These are phyloP conservation scores for Lepidurus packardi DNA, from an alignment of 1,140 invertebrate species.

Conservation along the genomic window DNA sequence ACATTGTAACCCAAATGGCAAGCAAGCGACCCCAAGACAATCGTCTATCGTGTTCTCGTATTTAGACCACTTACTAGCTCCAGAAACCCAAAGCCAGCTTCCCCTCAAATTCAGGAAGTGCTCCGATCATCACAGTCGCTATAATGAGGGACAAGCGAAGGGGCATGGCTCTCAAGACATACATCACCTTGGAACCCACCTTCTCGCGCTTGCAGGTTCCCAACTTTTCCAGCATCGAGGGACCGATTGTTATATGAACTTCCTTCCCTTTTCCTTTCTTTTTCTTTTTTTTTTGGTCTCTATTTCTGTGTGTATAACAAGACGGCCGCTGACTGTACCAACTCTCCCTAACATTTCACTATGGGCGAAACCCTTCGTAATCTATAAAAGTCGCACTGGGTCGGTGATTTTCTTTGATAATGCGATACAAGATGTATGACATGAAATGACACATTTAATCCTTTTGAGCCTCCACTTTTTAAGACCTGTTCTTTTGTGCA, in stretches of 20 bases:
- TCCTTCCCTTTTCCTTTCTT: background rate
- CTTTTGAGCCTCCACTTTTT: conserved; percentile 10
- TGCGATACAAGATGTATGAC: conserved; percentile 15
- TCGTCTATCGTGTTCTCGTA: background rate
- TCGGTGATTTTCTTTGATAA: conserved; percentile 20
- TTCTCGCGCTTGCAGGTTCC: conserved; percentile 6
- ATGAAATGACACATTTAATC: conserved; percentile 10
- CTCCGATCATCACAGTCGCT: conserved; percentile 18
- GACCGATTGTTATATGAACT: conserved; percentile 5
- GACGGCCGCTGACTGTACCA: background rate
- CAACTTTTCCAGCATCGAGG: background rate
- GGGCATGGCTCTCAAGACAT: conserved; percentile 3
- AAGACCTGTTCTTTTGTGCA: background rate
- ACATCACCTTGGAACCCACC: conserved; percentile 15
- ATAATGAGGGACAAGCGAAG: conserved; percentile 16
- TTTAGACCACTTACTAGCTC: background rate
- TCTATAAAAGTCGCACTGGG: background rate
- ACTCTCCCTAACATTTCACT: background rate
- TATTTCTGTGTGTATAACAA: conserved; percentile 4
- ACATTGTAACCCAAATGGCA: background rate
- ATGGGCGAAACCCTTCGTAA: background rate
- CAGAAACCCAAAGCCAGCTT: background rate
- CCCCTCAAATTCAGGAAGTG: conserved; percentile 13
- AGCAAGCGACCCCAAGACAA: background rate
- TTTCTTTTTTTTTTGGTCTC: background rate